Conservation (phyloP, 2,797 vertebrate species). For the Merluccius polli region DNA sequence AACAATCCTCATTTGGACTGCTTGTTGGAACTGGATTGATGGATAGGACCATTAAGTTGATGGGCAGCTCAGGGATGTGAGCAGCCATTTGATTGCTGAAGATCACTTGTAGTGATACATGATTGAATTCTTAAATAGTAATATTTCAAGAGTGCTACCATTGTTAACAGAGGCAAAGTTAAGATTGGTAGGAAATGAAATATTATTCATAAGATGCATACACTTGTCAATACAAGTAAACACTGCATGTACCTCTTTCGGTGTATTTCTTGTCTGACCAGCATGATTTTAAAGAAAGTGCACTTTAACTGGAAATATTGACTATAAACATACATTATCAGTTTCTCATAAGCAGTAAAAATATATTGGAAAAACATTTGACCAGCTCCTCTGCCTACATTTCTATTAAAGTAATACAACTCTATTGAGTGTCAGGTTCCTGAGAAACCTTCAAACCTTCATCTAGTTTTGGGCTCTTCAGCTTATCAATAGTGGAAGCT, state of each 20-base stretch:
- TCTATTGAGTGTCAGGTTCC: slow-evolving; percentile 50
- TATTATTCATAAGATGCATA: slow-evolving; percentile 38
- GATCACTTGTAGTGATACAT: slow-evolving; percentile 51
- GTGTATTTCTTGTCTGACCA: slow-evolving; percentile 51
- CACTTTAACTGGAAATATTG: slow-evolving; percentile 40
- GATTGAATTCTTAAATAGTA: slow-evolving; percentile 60
- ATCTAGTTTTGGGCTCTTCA: slow-evolving; percentile 37
- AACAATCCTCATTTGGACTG: slow-evolving; percentile 49
- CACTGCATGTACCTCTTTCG: slow-evolving; percentile 34
- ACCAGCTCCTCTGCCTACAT: neutral
- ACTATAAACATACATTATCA: slow-evolving; percentile 45
- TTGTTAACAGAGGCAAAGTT: slow-evolving; percentile 36
- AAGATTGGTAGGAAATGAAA: slow-evolving; percentile 15
- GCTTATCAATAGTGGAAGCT: slow-evolving; percentile 54
- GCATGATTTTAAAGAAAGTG: slow-evolving; percentile 43
- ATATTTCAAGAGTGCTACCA: slow-evolving; percentile 53
- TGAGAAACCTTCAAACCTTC: slow-evolving; percentile 24
- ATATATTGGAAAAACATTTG: slow-evolving; percentile 39
- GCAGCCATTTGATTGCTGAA: slow-evolving; percentile 57
- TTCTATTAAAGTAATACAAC: slow-evolving; percentile 33
- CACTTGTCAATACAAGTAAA: slow-evolving; percentile 27
- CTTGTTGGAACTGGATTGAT: slow-evolving; percentile 55
- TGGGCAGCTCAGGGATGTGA: slow-evolving; percentile 54
- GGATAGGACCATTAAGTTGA: slow-evolving; percentile 60
- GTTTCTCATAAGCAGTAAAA: slow-evolving; percentile 31